Conservation (phyloP, 2,797 vertebrate genomes). For the Todus mexicanus region DNA sequence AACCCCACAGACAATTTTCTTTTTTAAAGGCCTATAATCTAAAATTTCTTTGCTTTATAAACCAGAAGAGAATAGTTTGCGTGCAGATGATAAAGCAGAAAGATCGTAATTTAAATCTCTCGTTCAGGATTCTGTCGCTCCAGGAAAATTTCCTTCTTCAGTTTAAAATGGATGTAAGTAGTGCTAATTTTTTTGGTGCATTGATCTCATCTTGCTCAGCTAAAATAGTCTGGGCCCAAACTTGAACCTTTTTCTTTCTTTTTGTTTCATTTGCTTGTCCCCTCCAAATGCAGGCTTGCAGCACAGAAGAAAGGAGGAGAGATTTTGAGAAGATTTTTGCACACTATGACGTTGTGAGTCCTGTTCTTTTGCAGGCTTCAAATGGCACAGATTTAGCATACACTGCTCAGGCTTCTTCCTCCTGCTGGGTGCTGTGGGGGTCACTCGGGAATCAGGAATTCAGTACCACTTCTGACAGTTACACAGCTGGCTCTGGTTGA, state of each 20-base stretch:
- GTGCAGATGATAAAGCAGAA: neutral
- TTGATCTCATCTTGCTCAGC: neutral
- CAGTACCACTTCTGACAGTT: neutral
- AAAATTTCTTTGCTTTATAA: neutral
- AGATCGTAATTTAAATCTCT: conserved; percentile 19
- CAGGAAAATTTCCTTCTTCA: conserved; percentile 96
- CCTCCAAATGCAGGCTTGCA: conserved; percentile 76
- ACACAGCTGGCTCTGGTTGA: neutral
- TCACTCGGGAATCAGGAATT: neutral
- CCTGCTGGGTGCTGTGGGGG: neutral
- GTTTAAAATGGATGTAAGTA: conserved; percentile 93
- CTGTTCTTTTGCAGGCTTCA: accelerated
- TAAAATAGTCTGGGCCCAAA: neutral
- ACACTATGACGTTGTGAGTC: conserved; percentile 94
- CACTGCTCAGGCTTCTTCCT: neutral
- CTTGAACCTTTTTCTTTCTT: neutral
- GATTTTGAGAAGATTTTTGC: conserved; percentile 96
- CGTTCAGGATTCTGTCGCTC: conserved; percentile 87
- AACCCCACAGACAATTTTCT: neutral
- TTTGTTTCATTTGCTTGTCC: neutral
- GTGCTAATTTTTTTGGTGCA: neutral
- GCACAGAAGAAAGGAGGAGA: conserved; percentile 84
- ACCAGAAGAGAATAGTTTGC: neutral
- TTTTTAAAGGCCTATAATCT: neutral
- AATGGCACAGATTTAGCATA: neutral